Evolutionary conservation across 1,140 invertebrate species (phyloP).

Genomic region (Spodoptera frugiperda): DNA sequence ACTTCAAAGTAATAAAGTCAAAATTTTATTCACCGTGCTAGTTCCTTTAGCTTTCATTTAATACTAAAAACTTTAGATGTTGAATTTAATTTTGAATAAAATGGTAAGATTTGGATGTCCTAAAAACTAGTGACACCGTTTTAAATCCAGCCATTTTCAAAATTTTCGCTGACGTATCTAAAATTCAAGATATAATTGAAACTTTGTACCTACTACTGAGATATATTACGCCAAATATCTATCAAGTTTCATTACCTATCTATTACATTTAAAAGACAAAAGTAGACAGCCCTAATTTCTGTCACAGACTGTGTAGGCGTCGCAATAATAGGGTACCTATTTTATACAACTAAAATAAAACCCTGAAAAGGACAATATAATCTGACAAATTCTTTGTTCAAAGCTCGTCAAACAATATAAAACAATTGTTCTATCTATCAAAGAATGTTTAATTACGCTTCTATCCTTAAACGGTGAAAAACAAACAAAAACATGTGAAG

Average conservation of each 20-base stretch:
- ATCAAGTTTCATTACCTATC: too few relatives aligned
- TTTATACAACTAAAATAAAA: neutral
- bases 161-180: neutral
- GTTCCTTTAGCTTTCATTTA: constrained; percentile 6
- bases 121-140: too few relatives aligned
- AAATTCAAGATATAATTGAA: too few relatives aligned
- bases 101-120: too few relatives aligned
- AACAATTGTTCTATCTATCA: constrained; percentile 27
- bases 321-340: too few relatives aligned
- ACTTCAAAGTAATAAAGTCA: constrained; percentile 17
- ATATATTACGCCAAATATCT: too few relatives aligned
- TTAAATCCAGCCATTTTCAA: too few relatives aligned
- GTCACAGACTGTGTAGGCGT: too few relatives aligned
- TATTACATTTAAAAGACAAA: too few relatives aligned
- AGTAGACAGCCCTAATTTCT: too few relatives aligned
- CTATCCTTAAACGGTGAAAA: constrained; percentile 2
- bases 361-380: neutral
- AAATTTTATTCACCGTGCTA: constrained; percentile 26
- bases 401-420: constrained; percentile 4
- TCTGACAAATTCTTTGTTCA: constrained; percentile 1
- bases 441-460: constrained; percentile 31
- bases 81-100: constrained; percentile 17
- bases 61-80: constrained; percentile 7
- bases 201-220: too few relatives aligned
- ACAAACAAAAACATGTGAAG: constrained; percentile 32